Evolutionary conservation across 2,113 vertebrate genomes (phyloP), one percentile per base, ranked within the genome.

Genomic region (Calonectris borealis): DNA sequence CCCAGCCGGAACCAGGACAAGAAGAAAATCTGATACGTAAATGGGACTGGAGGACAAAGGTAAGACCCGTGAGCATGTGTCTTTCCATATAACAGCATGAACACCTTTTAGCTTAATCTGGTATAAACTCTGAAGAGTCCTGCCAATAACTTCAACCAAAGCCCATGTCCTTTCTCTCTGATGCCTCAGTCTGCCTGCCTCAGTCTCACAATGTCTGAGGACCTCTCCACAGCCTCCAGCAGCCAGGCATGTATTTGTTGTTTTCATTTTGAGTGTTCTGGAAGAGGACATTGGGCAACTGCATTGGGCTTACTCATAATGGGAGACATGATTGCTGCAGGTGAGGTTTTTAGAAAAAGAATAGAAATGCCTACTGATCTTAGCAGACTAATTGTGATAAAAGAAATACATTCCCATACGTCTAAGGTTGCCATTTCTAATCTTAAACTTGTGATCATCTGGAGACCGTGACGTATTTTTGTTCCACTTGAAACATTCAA

Each of bases 81-180:
- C 10, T 82, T 73, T 66, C 40, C 29, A 12, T 12, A 12, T 2
- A 32, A 38, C 14, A 66, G 15, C 27, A 34, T 22, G 4, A 70
- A 3, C 5, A 44, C 26, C 20, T 78, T 73, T 46, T 46, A 57
- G 9, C 38, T n/a, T 49, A 14, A 66, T 25, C 36, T 48, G 1
- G 0, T 44, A 32, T 32, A 57, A 52, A 16, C 8, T 55, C 55
- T 61, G 16, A 29, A 22, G 55, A 26, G 11, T n/a, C 21, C 14
- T 55, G n/a, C 44, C 44, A 73, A 2, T 34, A 69, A 44, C 5
- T 8, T 18, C 1, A 3, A 6, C 26, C 82, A n/a, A 77, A 82
- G 10, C 1, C 7, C 18, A 16, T 0, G 1, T 48, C 13, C 13
- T 55, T 76, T 57, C 29, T 82, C 32, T 11, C 17, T 2, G 2